Evolutionary conservation across 92 coral and sea anemone genomes (phyloP).

Genomic region (Isaurus tuberculatus): DNA sequence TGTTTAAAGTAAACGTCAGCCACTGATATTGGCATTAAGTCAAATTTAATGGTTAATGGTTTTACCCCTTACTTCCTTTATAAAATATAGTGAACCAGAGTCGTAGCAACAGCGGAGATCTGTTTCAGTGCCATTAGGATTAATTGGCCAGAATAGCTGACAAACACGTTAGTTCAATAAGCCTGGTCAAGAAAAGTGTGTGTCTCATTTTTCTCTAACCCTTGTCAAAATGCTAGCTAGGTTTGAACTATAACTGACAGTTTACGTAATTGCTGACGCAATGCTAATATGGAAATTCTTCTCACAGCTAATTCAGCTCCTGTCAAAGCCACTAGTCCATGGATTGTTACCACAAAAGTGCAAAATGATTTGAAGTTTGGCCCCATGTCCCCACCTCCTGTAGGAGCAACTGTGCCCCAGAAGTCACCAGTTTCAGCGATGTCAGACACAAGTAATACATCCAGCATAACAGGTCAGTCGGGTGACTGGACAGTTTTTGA

Average conservation of each 20-base stretch:
- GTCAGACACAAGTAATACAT: conserved; percentile 83
- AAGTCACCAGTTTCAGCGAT: conserved; percentile 85
- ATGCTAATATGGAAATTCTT: neutral
- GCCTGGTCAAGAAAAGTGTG: too few species aligned
- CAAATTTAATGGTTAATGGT: too few species aligned
- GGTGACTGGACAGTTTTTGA: conserved; percentile 95
- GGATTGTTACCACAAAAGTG: conserved; percentile 85
- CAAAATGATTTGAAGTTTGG: conserved; percentile 69
- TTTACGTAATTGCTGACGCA: neutral
- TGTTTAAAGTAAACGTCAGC: too few species aligned
- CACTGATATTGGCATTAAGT: too few species aligned
- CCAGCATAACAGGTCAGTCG: conserved; percentile 87
- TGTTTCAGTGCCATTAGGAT: too few species aligned
- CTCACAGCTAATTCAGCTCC: conserved; percentile 34
- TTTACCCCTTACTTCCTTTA: too few species aligned
- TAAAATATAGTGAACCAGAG: too few species aligned
- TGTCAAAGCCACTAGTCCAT: conserved; percentile 86
- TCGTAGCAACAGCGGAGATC: too few species aligned
- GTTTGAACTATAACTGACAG: neutral
- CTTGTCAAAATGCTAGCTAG: neutral
- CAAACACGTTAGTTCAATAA: too few species aligned
- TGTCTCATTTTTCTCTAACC: too few species aligned
- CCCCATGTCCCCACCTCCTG: conserved; percentile 90
- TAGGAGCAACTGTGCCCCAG: conserved; percentile 69
- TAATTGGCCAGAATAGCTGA: too few species aligned